Conservation (phyloP, 2,797 vertebrate species). For the Balearica regulorum region DNA sequence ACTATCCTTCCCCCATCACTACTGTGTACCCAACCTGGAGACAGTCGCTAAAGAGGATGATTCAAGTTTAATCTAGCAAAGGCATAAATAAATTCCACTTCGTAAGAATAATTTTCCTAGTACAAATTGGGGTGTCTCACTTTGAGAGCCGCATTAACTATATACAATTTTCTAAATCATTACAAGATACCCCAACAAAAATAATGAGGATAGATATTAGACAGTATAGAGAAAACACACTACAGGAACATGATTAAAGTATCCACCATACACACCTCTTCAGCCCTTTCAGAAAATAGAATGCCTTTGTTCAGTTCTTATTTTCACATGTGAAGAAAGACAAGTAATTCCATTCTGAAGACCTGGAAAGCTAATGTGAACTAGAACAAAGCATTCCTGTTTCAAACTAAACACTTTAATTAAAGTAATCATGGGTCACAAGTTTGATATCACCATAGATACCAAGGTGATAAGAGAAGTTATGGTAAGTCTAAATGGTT, state of each 20-base stretch:
- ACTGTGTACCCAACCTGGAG: background rate
- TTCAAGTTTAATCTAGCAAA: background rate
- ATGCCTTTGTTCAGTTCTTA: background rate
- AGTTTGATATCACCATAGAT: slow-evolving; percentile 13
- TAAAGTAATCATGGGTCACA: background rate
- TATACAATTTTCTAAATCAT: background rate
- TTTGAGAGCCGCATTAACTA: background rate
- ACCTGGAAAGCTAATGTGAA: background rate
- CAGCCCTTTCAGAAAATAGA: background rate
- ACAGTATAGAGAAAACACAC: background rate
- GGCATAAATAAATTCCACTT: background rate
- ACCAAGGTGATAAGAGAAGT: slow-evolving; percentile 4
- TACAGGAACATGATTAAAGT: background rate
- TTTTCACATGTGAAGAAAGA: background rate
- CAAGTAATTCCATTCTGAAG: background rate
- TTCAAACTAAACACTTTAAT: slow-evolving; percentile 16
- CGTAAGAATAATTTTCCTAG: background rate
- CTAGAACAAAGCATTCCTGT: slow-evolving; percentile 12
- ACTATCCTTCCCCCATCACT: background rate
- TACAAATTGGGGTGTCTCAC: background rate
- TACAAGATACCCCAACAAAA: background rate
- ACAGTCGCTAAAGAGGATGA: background rate
- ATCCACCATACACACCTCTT: background rate
- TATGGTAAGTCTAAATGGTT: background rate
- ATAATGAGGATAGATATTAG: background rate